Evolutionary conservation across 2,888 invertebrate species (phyloP).

Genomic region (Acheta domesticus): DNA sequence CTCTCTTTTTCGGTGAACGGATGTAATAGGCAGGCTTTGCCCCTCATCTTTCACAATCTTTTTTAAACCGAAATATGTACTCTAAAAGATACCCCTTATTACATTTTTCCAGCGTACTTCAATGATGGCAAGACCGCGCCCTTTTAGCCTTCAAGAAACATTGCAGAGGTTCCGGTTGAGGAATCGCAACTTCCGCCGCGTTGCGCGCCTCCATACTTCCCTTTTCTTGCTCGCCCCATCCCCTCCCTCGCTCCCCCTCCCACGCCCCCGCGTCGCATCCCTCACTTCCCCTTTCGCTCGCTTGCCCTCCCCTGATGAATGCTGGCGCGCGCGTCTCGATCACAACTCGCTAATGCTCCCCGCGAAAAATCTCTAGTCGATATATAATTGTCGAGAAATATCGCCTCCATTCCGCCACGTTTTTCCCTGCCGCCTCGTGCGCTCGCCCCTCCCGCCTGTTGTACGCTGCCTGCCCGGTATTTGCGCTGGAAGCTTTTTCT

Average conservation of each 20-base stretch:
- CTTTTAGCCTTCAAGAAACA: too few species aligned
- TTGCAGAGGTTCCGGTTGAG: too few species aligned
- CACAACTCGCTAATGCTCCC: background rate
- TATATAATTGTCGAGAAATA: constrained; percentile 18
- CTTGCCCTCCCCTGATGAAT: background rate
- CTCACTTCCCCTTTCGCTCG: too few species aligned
- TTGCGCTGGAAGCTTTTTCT: background rate
- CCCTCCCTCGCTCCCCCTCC: background rate
- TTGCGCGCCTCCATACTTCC: background rate
- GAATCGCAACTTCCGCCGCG: too few species aligned
- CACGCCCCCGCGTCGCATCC: too few species aligned
- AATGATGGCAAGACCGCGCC: too few species aligned
- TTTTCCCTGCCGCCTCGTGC: background rate
- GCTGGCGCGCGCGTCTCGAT: background rate
- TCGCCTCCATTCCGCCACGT: background rate
- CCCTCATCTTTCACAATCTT: too few species aligned
- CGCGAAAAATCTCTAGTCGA: constrained; percentile 8
- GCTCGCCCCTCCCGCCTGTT: background rate
- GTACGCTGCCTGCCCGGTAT: background rate
- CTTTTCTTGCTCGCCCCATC: background rate
- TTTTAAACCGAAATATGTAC: too few species aligned
- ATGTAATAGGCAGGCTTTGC: too few species aligned
- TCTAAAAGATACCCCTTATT: too few species aligned
- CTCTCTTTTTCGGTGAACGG: too few species aligned
- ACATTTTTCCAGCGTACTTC: too few species aligned